Conservation (phyloP, 2,113 vertebrate species). For the Odocoileus virginianus region DNA sequence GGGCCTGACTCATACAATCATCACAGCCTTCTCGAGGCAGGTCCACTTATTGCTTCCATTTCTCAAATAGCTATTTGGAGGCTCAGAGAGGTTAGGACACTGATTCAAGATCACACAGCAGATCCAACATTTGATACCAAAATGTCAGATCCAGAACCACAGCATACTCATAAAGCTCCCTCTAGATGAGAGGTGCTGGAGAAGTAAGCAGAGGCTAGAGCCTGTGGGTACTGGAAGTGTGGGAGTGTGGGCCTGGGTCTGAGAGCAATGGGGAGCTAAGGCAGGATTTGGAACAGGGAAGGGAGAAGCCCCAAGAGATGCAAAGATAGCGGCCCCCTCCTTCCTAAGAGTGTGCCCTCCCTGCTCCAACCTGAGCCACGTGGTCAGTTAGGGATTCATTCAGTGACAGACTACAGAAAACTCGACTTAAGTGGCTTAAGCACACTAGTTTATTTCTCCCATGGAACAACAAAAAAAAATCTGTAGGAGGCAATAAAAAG, state of each 20-base stretch:
- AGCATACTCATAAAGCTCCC: background rate
- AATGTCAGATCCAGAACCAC: background rate
- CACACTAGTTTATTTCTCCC: background rate
- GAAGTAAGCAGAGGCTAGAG: background rate
- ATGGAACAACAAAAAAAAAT: background rate
- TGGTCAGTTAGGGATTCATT: background rate
- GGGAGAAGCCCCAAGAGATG: background rate
- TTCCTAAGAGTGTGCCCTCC: background rate
- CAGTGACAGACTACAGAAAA: background rate
- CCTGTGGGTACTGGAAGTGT: background rate
- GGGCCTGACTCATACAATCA: background rate
- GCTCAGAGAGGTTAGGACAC: background rate
- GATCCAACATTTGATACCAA: background rate
- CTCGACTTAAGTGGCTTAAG: background rate
- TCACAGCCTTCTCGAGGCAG: background rate
- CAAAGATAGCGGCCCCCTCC: background rate
- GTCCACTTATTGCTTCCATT: background rate
- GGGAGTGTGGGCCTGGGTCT: too few species aligned
- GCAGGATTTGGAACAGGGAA: background rate
- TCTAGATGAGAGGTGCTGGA: background rate
- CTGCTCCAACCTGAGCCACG: background rate
- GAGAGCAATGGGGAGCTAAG: background rate
- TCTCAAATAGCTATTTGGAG: background rate
- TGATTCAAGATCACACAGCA: background rate
- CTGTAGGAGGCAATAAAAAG: background rate